phyloP scores from a whole-genome alignment of 2,888 invertebrate genomes.

The Hirtodrosophila confusa region DNA sequence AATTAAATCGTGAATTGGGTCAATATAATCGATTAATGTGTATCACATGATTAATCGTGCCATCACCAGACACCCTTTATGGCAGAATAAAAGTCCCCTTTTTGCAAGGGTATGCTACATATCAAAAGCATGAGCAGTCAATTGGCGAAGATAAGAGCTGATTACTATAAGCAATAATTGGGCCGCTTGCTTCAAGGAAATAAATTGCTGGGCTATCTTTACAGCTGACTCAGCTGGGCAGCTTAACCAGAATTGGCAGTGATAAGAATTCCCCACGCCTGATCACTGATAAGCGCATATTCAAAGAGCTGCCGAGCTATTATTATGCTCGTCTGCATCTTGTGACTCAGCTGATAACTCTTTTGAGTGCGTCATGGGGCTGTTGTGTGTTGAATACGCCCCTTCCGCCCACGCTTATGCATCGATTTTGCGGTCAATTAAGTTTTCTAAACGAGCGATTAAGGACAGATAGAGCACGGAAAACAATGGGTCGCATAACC shows the following conservation, averaged over 20 bases:
- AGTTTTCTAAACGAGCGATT: slow-evolving; percentile 60
- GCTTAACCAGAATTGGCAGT: not conserved
- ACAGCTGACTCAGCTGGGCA: slow-evolving; percentile 23
- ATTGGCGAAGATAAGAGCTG: slow-evolving; percentile 44
- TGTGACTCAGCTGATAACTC: slow-evolving; percentile 28
- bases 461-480: slow-evolving; percentile 37
- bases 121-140: slow-evolving; percentile 8
- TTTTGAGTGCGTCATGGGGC: slow-evolving; percentile 51
- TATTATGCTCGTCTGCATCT: slow-evolving; percentile 13
- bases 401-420: slow-evolving; percentile 7
- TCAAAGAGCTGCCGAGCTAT: slow-evolving; percentile 2
- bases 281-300: slow-evolving; percentile 16
- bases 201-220: slow-evolving; percentile 20
- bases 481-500: slow-evolving; percentile 48
- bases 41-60: too few species aligned
- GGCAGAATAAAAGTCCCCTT: not conserved
- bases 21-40: too few species aligned
- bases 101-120: not conserved
- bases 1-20: too few species aligned
- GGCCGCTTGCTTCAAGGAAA: slow-evolving; percentile 21
- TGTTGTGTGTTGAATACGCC: slow-evolving; percentile 46
- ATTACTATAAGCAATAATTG: slow-evolving; percentile 32
- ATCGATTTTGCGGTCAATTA: slow-evolving; percentile 75
- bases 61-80: too few species aligned
- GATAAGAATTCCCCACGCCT: slow-evolving; percentile 12